Base-by-base conservation (phyloP, 2,797 vertebrate species). In the Myiothlypis coronata region DNA sequence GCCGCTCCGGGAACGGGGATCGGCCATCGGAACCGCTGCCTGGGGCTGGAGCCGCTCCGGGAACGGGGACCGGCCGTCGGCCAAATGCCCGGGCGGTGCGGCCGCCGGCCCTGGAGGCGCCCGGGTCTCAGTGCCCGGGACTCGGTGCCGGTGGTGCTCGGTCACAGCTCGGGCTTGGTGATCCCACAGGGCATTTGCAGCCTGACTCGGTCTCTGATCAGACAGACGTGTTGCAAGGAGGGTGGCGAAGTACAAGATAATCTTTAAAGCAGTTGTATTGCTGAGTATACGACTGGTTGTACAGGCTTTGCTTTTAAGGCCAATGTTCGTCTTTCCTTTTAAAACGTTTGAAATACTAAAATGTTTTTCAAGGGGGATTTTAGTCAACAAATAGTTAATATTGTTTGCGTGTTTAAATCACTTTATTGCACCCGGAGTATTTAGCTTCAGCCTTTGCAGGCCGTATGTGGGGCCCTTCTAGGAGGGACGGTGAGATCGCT, bases 71-170 rank as follows among this genome's bases (percentile, higher is more conserved):
- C 12, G 3, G 39, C 3, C 34, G 1, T 2, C 21, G 44, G 44
- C 37, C 37, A 37, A 37, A 37, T 71, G 50, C 37, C 37, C 27
- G 0, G 18, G 30, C 30, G 13, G 50, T 4, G 67, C 11, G 8
- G 50, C 5, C 26, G 26, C 37, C 16, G 44, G 34, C 5, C 37
- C 52, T 7, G 60, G 34, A 34, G 53, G 21, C 8, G 34, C 30
- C 28, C 3, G 1, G 3, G 39, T 0, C 34, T 59, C n/a, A n/a
- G 24, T 10, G 3, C 57, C 27, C 0, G 26, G 3, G 46, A 0
- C 34, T 59, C 46, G 0, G 52, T 39, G 3, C 57, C 27, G 0
- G 26, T 12, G 41, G 19, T 21, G 47, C 11, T 53, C n/a, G 44
- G 20, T 10, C 47, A 1, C 1, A 5, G 61, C 41, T 20, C 20